phyloP scores from a whole-genome alignment of 2,113 vertebrate species.

The Toxotes jaculatrix region DNA sequence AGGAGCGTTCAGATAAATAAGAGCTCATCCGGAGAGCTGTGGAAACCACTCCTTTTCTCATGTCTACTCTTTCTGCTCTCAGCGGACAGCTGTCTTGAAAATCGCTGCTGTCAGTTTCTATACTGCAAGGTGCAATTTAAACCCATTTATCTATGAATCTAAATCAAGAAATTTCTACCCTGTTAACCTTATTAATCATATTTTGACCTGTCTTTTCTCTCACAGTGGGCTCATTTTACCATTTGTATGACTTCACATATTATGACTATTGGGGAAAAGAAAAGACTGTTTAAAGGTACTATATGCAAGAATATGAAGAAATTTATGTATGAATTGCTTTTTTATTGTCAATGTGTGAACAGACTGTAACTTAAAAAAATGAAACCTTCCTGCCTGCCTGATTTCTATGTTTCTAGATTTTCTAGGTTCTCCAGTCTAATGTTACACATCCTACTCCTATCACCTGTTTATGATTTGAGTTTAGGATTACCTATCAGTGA shows the following conservation, averaged over 20 bases:
- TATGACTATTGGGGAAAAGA: not conserved
- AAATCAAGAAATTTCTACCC: constrained; percentile 54
- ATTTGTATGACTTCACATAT: not conserved
- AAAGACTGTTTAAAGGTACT: not conserved
- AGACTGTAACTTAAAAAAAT: too few species aligned
- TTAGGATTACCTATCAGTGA: too few species aligned
- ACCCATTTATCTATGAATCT: constrained; percentile 29
- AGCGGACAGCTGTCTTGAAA: constrained; percentile 41
- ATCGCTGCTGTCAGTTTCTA: constrained; percentile 30
- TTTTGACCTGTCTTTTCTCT: constrained; percentile 1
- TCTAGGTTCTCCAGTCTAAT: too few species aligned
- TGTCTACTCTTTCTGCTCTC: constrained; percentile 7
- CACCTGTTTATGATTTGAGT: too few species aligned
- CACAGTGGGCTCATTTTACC: not conserved
- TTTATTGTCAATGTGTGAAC: too few species aligned
- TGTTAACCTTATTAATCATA: constrained; percentile 58
- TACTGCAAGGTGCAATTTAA: constrained; percentile 13
- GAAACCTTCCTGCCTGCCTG: too few species aligned
- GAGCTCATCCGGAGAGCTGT: constrained; percentile 37
- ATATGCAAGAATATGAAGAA: too few species aligned
- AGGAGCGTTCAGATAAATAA: constrained; percentile 49
- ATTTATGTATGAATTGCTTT: too few species aligned
- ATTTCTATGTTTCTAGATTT: too few species aligned
- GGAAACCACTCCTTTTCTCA: constrained; percentile 29
- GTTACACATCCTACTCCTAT: too few species aligned